Conservation (phyloP, 2,113 vertebrate species). For the Sorex araneus region DNA sequence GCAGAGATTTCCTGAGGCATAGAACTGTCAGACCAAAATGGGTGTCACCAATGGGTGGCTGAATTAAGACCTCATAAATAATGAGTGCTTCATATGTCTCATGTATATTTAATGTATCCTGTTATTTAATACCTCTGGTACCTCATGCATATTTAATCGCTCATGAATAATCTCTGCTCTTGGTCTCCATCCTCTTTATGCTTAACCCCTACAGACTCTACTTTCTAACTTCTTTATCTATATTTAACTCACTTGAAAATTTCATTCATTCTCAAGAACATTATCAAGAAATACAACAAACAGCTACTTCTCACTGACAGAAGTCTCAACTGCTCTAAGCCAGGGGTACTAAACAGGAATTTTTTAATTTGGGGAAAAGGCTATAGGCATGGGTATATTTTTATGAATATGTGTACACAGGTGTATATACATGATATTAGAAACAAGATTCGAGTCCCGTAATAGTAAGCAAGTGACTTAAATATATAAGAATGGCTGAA, state of each 20-base stretch:
- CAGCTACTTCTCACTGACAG: background rate
- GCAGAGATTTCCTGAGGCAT: background rate
- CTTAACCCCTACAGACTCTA: background rate
- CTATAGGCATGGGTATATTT: background rate
- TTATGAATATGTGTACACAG: background rate
- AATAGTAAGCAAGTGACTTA: background rate
- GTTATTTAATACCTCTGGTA: constrained; percentile 34
- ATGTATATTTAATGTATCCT: constrained; percentile 66
- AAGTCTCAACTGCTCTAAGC: background rate
- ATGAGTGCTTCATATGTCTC: constrained; percentile 40
- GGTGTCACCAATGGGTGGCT: constrained; percentile 41
- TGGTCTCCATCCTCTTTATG: background rate
- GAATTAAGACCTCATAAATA: constrained; percentile 67
- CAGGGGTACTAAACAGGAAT: background rate
- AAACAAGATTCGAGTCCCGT: background rate
- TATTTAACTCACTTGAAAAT: background rate
- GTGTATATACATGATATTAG: background rate
- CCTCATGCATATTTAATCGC: constrained; percentile 53
- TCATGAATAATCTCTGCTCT: constrained; percentile 49
- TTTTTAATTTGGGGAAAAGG: constrained; percentile 10
- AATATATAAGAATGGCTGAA: background rate
- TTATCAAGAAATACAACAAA: constrained; percentile 5
- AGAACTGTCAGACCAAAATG: constrained; percentile 49
- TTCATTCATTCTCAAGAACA: background rate
- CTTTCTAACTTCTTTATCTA: background rate